Base-by-base conservation (phyloP, 2,797 vertebrate genomes). In the Helicolenus hilgendorfi region DNA sequence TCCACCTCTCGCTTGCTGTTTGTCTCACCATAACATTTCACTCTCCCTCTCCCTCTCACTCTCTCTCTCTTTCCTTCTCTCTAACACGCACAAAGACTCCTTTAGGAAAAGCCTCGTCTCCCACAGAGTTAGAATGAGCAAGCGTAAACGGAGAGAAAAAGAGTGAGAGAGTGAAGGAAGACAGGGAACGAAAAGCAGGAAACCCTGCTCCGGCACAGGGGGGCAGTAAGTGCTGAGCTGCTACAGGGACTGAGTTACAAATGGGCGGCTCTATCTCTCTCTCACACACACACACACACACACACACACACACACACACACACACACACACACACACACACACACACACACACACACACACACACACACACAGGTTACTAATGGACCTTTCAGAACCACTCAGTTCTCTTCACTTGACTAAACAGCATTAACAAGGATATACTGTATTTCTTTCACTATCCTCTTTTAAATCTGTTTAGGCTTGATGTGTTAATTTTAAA, bases 211-310 rank as follows among this genome's bases (percentile, higher is more conserved):
- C 84, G 91, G 92, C 94, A 95, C 85, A 88, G 90, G 88, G 84
- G 87, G 89, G 87, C 89, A 89, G 89, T 92, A 95, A 94, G 92
- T 90, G 90, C 93, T 85, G 87, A 83, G 72, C 80, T 76, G 70
- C 79, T 65, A 63, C 81, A 92, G 89, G 79, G 94, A 96, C 93
- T 88, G 86, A 89, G 89, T 96, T 97, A 96, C 95, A 95, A 96
- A 97, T 95, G 92, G 91, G 22, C 73, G 36, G 36, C 36, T 38
- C 36, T 38, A 38, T 78, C 59, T 5, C 36, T 13, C 59, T 20
- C 55, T 13, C 64, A 20, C 38, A 24, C 26, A 15, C 38, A 82
- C 53, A 56, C 79, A 53, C 71, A 80, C 73, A 84, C 59, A 14
- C 55, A 35, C 69, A 14, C 62, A 53, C 71, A 62, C 62, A 36